Conservation (phyloP, 1,140 invertebrate genomes). For the Drosophila subobscura region DNA sequence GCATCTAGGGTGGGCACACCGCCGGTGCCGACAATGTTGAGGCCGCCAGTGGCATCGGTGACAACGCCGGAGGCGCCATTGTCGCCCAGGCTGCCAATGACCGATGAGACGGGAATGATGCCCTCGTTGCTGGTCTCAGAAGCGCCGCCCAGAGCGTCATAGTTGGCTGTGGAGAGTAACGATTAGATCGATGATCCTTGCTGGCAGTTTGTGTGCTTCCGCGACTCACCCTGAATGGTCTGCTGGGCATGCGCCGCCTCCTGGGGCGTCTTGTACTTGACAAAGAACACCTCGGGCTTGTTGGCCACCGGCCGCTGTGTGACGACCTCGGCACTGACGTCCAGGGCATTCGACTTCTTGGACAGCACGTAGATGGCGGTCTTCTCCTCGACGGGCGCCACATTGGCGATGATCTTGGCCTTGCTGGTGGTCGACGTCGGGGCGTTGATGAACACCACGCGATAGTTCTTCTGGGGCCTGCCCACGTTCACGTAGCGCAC, state of each 20-base stretch:
- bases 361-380: constrained; percentile 93
- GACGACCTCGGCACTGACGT: constrained; percentile 74
- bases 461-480: constrained; percentile 91
- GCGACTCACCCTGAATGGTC: constrained; percentile 76
- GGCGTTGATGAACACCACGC: constrained; percentile 94
- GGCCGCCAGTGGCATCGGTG: constrained; percentile 41
- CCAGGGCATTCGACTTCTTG: constrained; percentile 85
- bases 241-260: constrained; percentile 83
- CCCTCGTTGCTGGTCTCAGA: constrained; percentile 69
- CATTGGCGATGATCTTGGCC: constrained; percentile 87
- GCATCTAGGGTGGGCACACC: constrained; percentile 51
- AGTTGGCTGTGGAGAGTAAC: constrained; percentile 56
- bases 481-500: constrained; percentile 83
- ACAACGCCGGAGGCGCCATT: constrained; percentile 62
- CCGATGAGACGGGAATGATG: constrained; percentile 67
- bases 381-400: constrained; percentile 90
- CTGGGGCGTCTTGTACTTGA: constrained; percentile 89
- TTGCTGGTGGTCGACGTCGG: constrained; percentile 88
- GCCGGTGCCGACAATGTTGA: constrained; percentile 66
- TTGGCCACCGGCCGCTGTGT: constrained; percentile 84
- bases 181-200: too few relatives aligned
- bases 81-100: constrained; percentile 71
- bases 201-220: too few relatives aligned
- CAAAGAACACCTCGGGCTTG: constrained; percentile 91
- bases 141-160: constrained; percentile 71